Evolutionary conservation across 1,140 invertebrate species (phyloP).

Genomic region (Cherax quadricarinatus): DNA sequence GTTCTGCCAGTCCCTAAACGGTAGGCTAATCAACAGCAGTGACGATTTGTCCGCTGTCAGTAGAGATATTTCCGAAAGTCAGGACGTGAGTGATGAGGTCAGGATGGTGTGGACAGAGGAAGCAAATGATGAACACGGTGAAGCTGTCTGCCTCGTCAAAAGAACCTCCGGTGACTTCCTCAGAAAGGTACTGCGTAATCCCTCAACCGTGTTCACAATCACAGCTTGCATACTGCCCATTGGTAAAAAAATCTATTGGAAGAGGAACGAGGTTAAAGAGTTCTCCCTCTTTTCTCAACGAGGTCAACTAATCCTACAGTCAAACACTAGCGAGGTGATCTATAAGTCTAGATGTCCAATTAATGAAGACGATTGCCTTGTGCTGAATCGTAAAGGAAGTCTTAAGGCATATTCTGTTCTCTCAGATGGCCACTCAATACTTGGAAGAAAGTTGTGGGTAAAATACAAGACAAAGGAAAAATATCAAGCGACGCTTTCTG

Average conservation of each 20-base stretch:
- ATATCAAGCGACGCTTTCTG: not conserved
- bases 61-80: not conserved
- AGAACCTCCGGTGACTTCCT: not conserved
- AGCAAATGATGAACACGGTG: not conserved
- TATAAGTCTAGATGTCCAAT: not conserved
- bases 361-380: not conserved
- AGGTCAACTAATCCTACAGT: not conserved
- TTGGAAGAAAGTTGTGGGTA: not conserved
- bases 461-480: not conserved
- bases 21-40: not conserved
- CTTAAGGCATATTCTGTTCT: not conserved
- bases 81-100: not conserved
- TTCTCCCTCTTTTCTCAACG: not conserved
- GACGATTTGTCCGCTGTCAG: not conserved
- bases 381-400: not conserved
- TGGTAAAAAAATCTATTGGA: not conserved
- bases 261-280: not conserved
- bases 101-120: constrained; percentile 1
- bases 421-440: not conserved
- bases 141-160: not conserved
- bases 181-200: not conserved
- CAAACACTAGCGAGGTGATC: not conserved
- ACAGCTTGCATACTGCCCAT: not conserved
- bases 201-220: not conserved
- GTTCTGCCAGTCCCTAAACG: not conserved